Percentiles rank a stretch among this genome's conserved stretches.
Conservation (phyloP, 2,888 invertebrate species). For the Julus scandinavius region DNA sequence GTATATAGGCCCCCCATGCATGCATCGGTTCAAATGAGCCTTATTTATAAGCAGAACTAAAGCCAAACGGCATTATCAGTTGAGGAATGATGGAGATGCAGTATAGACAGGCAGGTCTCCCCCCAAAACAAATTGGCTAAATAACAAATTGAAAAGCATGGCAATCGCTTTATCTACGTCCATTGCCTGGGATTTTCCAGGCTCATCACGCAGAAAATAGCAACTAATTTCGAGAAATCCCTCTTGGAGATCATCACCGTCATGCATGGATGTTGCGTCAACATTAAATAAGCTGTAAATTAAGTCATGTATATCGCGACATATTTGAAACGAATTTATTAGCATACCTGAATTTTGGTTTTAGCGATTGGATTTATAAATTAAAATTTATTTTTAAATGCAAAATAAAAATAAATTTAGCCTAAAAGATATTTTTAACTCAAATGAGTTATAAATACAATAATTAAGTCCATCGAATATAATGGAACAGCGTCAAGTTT, state of each 20-base stretch:
- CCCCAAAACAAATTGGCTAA: slow-evolving; percentile 16
- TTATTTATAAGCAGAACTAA: slow-evolving; percentile 44
- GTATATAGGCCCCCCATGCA: background rate
- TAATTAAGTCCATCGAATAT: no score
- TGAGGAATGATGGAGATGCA: slow-evolving; percentile 19
- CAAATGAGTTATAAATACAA: no score
- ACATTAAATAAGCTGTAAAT: background rate
- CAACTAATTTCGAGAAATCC: slow-evolving; percentile 12
- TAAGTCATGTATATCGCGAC: no score
- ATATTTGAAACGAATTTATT: no score
- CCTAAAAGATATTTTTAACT: no score
- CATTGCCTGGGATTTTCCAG: slow-evolving; percentile 16
- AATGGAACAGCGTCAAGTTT: no score
- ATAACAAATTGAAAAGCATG: slow-evolving; percentile 33
- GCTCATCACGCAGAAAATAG: slow-evolving; percentile 6
- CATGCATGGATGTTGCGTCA: slow-evolving; percentile 13
- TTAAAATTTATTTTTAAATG: no score
- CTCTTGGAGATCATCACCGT: background rate
- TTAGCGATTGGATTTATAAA: no score
- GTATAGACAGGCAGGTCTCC: background rate
- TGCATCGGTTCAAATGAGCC: background rate
- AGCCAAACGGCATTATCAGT: slow-evolving; percentile 23
- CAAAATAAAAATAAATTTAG: no score
- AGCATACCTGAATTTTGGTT: no score
- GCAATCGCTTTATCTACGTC: background rate